phyloP scores from a whole-genome alignment of 2,797 vertebrate genomes.

The Lagocephalus sceleratus region DNA sequence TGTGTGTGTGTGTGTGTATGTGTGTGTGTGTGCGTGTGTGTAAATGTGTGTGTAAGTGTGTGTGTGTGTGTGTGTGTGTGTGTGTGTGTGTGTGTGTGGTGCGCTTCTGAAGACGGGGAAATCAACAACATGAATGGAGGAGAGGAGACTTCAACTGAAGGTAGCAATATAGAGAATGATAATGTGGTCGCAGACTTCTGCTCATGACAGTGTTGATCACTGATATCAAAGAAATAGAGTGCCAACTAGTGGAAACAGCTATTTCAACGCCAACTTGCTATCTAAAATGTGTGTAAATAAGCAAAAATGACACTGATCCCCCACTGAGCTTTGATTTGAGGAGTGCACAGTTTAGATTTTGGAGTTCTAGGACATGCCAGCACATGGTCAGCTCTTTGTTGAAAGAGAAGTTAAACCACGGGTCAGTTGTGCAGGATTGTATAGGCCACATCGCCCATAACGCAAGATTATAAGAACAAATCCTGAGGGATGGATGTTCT shows the following conservation, averaged over 20 bases:
- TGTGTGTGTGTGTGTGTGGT: slow-evolving; percentile 6
- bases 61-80: slow-evolving; percentile 7
- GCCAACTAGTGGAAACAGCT: background rate
- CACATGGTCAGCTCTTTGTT: too few relatives aligned
- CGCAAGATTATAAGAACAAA: too few relatives aligned
- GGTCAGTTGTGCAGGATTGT: too few relatives aligned
- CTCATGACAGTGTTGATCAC: background rate
- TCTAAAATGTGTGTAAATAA: too few relatives aligned
- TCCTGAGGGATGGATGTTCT: too few relatives aligned
- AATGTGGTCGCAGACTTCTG: background rate
- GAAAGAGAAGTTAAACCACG: too few relatives aligned
- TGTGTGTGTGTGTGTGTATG: slow-evolving; percentile 20
- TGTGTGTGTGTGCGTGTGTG: slow-evolving; percentile 1
- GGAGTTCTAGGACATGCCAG: too few relatives aligned
- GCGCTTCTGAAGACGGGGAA: slow-evolving; percentile 3
- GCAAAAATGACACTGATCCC: too few relatives aligned
- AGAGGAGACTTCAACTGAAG: slow-evolving; percentile 30
- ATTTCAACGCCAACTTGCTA: background rate
- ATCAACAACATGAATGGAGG: slow-evolving; percentile 45
- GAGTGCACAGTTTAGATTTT: too few relatives aligned
- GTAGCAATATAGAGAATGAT: slow-evolving; percentile 21
- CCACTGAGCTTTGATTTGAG: too few relatives aligned
- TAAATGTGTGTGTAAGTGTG: slow-evolving; percentile 19
- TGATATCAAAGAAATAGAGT: background rate
- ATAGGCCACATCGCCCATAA: too few relatives aligned